phyloP scores from a whole-genome alignment of 2,113 vertebrate genomes.

The Grantiella picta region DNA sequence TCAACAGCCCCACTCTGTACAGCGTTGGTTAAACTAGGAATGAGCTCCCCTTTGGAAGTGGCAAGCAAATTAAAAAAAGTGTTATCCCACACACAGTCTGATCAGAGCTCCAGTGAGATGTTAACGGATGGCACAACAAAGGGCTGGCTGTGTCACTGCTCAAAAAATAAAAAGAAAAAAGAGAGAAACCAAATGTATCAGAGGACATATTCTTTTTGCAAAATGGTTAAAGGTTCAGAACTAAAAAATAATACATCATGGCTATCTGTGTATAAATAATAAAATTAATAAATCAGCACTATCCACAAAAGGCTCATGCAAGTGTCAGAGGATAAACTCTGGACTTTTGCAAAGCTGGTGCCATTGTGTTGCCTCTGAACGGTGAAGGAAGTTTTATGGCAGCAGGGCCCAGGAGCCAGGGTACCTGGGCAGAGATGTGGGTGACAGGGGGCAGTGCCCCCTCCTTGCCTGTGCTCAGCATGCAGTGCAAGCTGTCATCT shows the following conservation, averaged over 20 bases:
- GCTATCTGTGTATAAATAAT: not conserved
- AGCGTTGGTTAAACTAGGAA: not conserved
- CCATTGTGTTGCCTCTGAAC: not conserved
- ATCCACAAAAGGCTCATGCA: not conserved
- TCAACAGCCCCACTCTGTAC: not conserved
- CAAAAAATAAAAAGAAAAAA: not conserved
- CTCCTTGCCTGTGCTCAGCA: not conserved
- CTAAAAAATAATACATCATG: not conserved
- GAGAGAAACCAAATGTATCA: not conserved
- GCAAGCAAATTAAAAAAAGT: not conserved
- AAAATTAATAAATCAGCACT: not conserved
- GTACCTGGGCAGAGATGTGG: fast-evolving
- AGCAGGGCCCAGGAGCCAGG: not conserved
- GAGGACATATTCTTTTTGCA: not conserved
- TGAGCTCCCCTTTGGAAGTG: not conserved
- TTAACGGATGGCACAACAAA: not conserved
- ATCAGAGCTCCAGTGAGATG: not conserved
- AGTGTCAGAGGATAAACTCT: not conserved
- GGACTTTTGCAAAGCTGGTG: not conserved
- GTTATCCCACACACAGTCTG: not conserved
- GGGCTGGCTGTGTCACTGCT: not conserved
- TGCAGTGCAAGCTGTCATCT: not conserved
- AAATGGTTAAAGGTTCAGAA: fast-evolving
- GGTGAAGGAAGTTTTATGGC: not conserved
- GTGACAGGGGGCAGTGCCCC: not conserved